These are phyloP conservation scores for Myrmecophaga tridactyla DNA, from an alignment of 2,113 vertebrate species.

Conservation along the genomic window DNA sequence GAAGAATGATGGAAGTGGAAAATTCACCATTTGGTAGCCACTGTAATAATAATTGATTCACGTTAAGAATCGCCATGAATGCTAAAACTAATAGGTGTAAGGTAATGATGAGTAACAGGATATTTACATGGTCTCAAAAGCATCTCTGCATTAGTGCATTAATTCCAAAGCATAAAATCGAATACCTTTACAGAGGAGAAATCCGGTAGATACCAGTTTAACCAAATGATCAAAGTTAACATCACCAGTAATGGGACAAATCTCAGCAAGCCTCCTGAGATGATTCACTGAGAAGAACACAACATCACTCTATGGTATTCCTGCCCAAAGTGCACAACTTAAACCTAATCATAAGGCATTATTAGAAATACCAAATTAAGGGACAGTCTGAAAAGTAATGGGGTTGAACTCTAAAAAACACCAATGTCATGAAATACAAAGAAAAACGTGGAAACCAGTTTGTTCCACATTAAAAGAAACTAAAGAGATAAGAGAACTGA, in stretches of 20 bases:
- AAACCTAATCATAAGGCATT: background rate
- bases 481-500: background rate
- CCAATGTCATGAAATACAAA: conserved; percentile 7
- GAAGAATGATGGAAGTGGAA: background rate
- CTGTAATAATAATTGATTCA: background rate
- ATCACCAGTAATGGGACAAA: background rate
- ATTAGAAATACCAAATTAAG: conserved; percentile 13
- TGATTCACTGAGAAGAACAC: background rate
- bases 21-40: conserved; percentile 22
- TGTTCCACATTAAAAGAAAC: conserved; percentile 13
- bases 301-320: background rate
- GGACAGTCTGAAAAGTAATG: background rate
- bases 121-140: background rate
- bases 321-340: background rate
- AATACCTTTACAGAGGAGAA: background rate
- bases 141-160: background rate
- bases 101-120: background rate
- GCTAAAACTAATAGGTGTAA: background rate
- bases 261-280: background rate
- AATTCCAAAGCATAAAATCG: conserved; percentile 9
- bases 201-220: background rate
- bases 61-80: background rate
- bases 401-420: background rate
- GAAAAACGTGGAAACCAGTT: background rate
- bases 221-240: background rate